phyloP scores from a whole-genome alignment of 2,113 vertebrate species.

The Upupa epops region DNA sequence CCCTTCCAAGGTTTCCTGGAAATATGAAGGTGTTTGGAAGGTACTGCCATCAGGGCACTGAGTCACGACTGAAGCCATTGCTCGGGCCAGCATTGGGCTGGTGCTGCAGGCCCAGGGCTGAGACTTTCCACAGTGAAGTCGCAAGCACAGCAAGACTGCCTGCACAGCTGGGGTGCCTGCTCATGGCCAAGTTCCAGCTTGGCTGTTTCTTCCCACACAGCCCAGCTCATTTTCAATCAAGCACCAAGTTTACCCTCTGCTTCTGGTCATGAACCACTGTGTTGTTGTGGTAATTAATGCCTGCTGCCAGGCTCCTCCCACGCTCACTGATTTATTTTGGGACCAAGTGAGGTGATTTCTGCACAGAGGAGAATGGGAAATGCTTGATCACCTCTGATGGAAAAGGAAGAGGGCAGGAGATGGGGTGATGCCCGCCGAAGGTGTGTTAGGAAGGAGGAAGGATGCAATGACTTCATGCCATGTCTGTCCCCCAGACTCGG shows the following conservation, averaged over 20 bases:
- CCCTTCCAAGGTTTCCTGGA: slow-evolving; percentile 37
- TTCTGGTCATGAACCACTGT: slow-evolving; percentile 6
- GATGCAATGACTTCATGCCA: not conserved
- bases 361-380: not conserved
- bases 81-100: fast-evolving
- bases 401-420: not conserved
- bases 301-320: not conserved
- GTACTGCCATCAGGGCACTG: not conserved
- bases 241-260: not conserved
- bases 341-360: not conserved
- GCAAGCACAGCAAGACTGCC: fast-evolving
- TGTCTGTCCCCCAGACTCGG: not conserved
- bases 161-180: not conserved
- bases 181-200: not conserved
- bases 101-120: not conserved
- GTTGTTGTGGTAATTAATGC: not conserved
- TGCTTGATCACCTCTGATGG: not conserved
- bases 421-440: not conserved
- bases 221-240: not conserved
- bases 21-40: not conserved
- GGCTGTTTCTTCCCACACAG: not conserved
- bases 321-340: not conserved
- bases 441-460: not conserved
- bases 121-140: not conserved
- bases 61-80: not conserved